A percentile compares a stretch with the other conserved stretches of the same genome.
phyloP scores from a whole-genome alignment of 2,888 invertebrate species.

The Stratiomys singularior region DNA sequence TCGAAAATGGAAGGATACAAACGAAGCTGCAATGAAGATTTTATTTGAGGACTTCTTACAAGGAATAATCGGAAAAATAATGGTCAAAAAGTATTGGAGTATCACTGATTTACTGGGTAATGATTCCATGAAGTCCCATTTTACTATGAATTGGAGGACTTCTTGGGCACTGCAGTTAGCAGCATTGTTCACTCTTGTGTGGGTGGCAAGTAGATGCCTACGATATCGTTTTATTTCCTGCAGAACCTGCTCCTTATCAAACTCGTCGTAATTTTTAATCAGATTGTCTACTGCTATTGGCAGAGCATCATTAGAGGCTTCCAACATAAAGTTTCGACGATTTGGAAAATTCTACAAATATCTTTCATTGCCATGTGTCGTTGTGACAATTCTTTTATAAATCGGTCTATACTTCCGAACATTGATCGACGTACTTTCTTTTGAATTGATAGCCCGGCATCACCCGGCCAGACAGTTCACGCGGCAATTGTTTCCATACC shows the following conservation, averaged over 20 bases:
- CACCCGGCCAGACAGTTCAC: no score
- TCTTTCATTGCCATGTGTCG: background rate
- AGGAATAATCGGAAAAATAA: no score
- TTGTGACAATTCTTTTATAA: background rate
- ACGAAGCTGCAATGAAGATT: no score
- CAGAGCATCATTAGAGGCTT: conserved; percentile 31
- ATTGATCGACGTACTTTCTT: conserved; percentile 19
- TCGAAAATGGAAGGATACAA: no score
- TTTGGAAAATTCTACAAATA: conserved; percentile 36
- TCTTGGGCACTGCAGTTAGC: no score
- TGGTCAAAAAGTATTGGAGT: no score
- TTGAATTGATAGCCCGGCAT: background rate
- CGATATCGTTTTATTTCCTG: conserved; percentile 5
- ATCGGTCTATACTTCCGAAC: conserved; percentile 35
- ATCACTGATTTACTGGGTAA: no score
- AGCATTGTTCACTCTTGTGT: no score
- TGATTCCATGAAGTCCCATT: no score
- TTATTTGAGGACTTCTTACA: no score
- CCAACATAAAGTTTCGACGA: conserved; percentile 37
- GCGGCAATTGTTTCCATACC: no score
- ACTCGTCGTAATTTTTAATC: conserved; percentile 24
- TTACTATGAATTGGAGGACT: no score
- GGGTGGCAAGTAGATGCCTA: background rate
- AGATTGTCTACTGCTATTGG: conserved; percentile 25
- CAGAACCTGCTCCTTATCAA: background rate